These are phyloP conservation scores for Tetheella fluctuosa DNA, from an alignment of 2,888 invertebrate species.

Conservation along the genomic window DNA sequence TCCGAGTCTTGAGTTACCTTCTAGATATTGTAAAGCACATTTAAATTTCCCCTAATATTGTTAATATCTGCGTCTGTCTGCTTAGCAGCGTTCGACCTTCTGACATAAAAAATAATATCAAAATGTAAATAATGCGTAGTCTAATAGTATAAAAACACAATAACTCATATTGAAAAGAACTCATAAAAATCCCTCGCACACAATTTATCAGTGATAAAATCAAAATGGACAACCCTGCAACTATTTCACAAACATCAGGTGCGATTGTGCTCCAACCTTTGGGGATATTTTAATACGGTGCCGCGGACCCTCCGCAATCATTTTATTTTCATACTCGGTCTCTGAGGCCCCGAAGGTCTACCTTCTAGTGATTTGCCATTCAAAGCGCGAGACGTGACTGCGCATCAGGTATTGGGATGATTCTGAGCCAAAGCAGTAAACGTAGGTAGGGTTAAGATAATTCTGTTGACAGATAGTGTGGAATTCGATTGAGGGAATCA, in stretches of 20 bases:
- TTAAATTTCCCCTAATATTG: too few species aligned
- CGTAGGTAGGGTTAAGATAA: slow-evolving; percentile 71
- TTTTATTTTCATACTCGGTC: slow-evolving; percentile 81
- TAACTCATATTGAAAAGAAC: slow-evolving; percentile 12
- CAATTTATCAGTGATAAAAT: slow-evolving; percentile 65
- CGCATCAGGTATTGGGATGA: slow-evolving; percentile 70
- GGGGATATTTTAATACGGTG: slow-evolving; percentile 80
- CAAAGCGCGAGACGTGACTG: slow-evolving; percentile 73
- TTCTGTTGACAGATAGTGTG: slow-evolving; percentile 72
- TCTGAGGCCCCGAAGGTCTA: slow-evolving; percentile 77
- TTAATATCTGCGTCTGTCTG: too few species aligned
- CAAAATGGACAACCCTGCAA: slow-evolving; percentile 61
- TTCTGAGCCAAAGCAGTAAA: slow-evolving; percentile 46
- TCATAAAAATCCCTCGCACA: slow-evolving; percentile 33
- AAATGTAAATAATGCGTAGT: slow-evolving; percentile 18
- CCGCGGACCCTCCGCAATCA: slow-evolving; percentile 77
- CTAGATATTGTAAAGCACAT: too few species aligned
- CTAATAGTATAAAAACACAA: slow-evolving; percentile 13
- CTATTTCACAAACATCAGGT: slow-evolving; percentile 77
- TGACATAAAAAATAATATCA: too few species aligned
- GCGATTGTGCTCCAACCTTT: slow-evolving; percentile 53
- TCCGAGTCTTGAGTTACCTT: too few species aligned
- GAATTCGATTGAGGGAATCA: slow-evolving; percentile 65
- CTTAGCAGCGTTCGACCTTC: too few species aligned
- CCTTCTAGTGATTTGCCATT: slow-evolving; percentile 81